Percentiles rank a stretch among this genome's conserved stretches.
Evolutionary conservation across 2,113 vertebrate genomes (phyloP).

Genomic region (Zosterops lateralis): DNA sequence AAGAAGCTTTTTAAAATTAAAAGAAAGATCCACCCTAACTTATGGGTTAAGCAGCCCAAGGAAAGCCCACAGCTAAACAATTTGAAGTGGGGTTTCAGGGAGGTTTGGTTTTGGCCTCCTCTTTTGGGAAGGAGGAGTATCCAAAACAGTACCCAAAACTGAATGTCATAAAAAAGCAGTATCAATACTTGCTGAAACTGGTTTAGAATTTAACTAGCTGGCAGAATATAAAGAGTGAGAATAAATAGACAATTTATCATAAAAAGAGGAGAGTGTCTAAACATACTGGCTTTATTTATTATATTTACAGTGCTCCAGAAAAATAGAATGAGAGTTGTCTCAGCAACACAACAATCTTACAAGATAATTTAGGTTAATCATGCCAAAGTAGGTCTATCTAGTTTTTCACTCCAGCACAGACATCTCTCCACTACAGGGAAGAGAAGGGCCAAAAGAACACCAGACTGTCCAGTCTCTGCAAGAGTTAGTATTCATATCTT

Average conservation of each 20-base stretch:
- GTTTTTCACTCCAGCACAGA: not conserved
- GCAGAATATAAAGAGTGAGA: not conserved
- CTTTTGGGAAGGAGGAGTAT: not conserved
- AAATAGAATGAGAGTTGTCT: not conserved
- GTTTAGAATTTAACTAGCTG: not conserved
- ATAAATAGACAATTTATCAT: not conserved
- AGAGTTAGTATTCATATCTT: not conserved
- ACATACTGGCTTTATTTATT: not conserved
- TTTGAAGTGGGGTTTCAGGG: not conserved
- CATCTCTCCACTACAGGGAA: not conserved
- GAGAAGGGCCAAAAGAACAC: not conserved
- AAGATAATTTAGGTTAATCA: not conserved
- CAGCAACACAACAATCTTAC: not conserved
- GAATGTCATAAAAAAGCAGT: not conserved
- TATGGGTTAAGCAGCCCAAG: not conserved
- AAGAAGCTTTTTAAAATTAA: conserved; percentile 43
- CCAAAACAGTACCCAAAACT: not conserved
- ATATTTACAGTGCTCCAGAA: not conserved
- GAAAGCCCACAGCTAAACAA: not conserved
- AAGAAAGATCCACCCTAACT: not conserved
- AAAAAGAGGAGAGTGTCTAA: not conserved
- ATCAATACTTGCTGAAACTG: not conserved
- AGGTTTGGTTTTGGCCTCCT: not conserved
- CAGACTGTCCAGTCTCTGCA: not conserved
- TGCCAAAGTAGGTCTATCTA: not conserved